Evolutionary conservation across 1,140 invertebrate species (phyloP), one percentile per base, ranked within the genome.

Genomic region (Schlechtendalia chinensis): DNA sequence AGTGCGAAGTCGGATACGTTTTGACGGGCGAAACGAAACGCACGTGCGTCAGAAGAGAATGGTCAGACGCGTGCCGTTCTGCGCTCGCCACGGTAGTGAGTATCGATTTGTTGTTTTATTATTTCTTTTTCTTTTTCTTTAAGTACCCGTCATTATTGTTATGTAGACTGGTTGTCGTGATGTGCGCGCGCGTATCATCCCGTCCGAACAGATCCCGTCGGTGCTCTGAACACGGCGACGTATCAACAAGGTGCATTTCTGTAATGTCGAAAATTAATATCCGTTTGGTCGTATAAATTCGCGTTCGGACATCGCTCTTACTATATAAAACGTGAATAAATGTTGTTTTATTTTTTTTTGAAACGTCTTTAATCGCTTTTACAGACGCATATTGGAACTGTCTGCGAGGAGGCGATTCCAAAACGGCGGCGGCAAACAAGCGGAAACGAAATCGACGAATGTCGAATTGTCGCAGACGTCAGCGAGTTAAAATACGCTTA

Each of bases 31-130:
- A 63, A 27, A 79, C 54, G 24, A 79, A 79, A 22, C 39, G 32
- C 22, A 79, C 75, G 32, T 79, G 75, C 19, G 27, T 50, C n/a
- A 39, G 45, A 17, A 58, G 75, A 19, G 39, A 63, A 47, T 79
- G 75, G 75, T 79, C 75, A 58, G 75, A 63, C 58, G 16, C 19
- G 75, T 79, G 17, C 75, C 75, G 17, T 61, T 39, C 16, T 79
- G 75, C n/a, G 24, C 16, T 63, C 58, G 29, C 6, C 27, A 17
- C 24, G 24, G 12, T 32, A 32, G 74, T 79, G 47, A 61, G 58
- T 50, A 12, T 8, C 54, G 58, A 63, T 45, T 10, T 45, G 19
- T 29, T 63, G 16, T 63, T 29, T 63, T 63, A 63, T 61, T 61
- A 61, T 61, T 29, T 16, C 17, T 29, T 6, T 19, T 61, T 17